phyloP scores from a whole-genome alignment of 2,797 vertebrate genomes.

The Phoebastria nigripes region DNA sequence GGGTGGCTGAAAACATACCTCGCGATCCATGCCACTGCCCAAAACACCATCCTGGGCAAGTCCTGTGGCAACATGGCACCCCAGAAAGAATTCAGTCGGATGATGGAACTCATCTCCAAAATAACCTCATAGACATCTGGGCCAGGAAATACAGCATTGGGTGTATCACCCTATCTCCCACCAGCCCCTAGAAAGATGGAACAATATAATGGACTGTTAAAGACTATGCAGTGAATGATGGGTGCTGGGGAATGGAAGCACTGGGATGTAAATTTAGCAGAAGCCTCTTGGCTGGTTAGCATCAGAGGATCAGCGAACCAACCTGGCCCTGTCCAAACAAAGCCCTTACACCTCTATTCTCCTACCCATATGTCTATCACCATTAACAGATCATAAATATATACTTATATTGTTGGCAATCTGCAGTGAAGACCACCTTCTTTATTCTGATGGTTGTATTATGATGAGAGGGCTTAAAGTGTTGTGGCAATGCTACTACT shows the following conservation, averaged over 20 bases:
- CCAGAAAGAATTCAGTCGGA: background rate
- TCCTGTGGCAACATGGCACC: background rate
- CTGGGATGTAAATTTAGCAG: background rate
- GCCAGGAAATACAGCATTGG: background rate
- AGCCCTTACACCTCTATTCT: background rate
- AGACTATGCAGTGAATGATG: background rate
- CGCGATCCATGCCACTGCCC: fast-evolving
- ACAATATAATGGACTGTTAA: background rate
- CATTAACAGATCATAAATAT: background rate
- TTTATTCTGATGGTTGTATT: background rate
- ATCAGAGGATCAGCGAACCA: background rate
- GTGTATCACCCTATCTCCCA: background rate
- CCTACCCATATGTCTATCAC: background rate
- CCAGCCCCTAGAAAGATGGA: background rate
- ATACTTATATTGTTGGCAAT: background rate
- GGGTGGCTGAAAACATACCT: background rate
- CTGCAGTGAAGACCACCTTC: background rate
- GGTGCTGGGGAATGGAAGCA: background rate
- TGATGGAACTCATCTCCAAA: background rate
- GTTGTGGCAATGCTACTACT: background rate
- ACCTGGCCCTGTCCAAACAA: background rate
- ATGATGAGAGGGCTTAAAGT: background rate
- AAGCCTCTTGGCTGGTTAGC: background rate
- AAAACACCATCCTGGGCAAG: background rate
- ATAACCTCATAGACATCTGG: background rate